Evolutionary conservation across 2,888 invertebrate genomes (phyloP), one percentile per base, ranked within the genome.

Genomic region (Tryphoninae sp.): DNA sequence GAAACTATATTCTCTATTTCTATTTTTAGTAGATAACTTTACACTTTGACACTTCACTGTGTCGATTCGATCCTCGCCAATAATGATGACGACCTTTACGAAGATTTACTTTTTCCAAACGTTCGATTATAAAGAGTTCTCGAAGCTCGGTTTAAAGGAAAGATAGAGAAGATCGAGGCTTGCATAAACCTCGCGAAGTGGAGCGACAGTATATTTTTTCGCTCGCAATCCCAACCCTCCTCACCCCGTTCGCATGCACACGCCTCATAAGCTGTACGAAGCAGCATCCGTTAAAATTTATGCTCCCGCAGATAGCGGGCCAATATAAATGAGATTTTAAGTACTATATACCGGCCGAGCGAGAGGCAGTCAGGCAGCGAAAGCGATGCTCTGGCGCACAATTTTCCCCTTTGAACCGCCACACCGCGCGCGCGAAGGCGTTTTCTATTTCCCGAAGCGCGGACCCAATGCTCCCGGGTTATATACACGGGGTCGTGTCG

Each of bases 271-370:
- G 81, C 82, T 84, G 84, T 84, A 83, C 80, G 68, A 82, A 82
- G 81, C 78, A 83, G 80, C 72, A 81, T 78, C 78, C 82, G 85
- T 77, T 82, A 83, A 90, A 77, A 90, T 90, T 90, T 90, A 90
- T 90, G 88, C 87, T 86, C 85, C 80, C 84, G 84, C 86, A 87
- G 89, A 89, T 90, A 90, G 88, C 83, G 83, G 84, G 87, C 86
- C 87, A 88, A 89, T 89, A 89, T 90, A 90, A 89, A 90, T 89
- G 90, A 90, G 90, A 89, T 89, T 89, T 89, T 90, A 89, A 89
- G 89, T 89, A 89, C 88, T 85, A 88, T 84, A 84, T 86, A 87
- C 85, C 83, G 84, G 64, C 33, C 81, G 82, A 72, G 82, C 74
- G 74, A 72, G 76, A 77, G 72, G 77, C 75, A 78, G 81, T 78